Percentiles rank a stretch among this genome's conserved stretches.
Evolutionary conservation across 2,888 invertebrate species (phyloP).

Genomic region (Lepidocyrtoides sp.): DNA sequence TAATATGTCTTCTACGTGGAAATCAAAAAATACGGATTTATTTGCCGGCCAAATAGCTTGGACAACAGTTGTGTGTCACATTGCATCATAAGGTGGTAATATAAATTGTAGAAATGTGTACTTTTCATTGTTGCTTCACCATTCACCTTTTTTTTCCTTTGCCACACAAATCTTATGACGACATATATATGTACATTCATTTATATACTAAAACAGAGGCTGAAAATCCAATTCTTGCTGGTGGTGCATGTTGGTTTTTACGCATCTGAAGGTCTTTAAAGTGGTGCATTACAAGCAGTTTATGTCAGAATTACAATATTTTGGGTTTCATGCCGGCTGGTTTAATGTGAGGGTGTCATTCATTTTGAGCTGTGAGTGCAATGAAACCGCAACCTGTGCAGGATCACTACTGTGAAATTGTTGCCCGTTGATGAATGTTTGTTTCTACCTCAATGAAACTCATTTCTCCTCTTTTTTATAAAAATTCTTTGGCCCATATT

Average conservation of each 20-base stretch:
- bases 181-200: background rate
- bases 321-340: too few species aligned
- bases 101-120: slow-evolving; percentile 28
- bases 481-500: too few species aligned
- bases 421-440: too few species aligned
- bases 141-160: slow-evolving; percentile 10
- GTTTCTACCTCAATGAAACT: too few species aligned
- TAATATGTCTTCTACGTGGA: background rate
- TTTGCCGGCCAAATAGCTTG: slow-evolving; percentile 48
- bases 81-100: slow-evolving; percentile 63
- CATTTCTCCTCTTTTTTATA: too few species aligned
- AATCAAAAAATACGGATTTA: slow-evolving; percentile 63
- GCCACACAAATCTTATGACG: background rate
- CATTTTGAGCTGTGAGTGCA: too few species aligned
- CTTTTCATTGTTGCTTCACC: background rate
- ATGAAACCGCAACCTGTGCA: too few species aligned
- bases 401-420: too few species aligned
- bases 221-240: too few species aligned
- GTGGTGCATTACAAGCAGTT: too few species aligned
- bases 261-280: background rate
- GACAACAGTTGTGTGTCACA: slow-evolving; percentile 53
- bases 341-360: too few species aligned
- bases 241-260: background rate
- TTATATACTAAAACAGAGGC: background rate
- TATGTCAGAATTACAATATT: too few species aligned